Conservation (phyloP, 2,888 invertebrate genomes). For the Nephrotoma appendiculata region DNA sequence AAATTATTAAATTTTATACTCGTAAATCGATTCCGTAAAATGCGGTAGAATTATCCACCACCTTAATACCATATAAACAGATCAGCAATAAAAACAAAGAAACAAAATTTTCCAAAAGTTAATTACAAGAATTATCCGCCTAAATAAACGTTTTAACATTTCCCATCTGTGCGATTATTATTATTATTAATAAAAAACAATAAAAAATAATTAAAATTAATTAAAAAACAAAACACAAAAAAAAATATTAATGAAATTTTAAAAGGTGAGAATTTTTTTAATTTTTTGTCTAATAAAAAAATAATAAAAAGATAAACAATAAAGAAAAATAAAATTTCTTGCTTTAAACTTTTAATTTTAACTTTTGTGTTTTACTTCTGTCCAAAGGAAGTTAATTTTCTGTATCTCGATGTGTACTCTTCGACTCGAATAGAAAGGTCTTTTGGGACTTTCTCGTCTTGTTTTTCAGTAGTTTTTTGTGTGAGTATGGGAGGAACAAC, state of each 20-base stretch:
- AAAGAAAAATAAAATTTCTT: not conserved
- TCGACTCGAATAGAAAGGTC: not conserved
- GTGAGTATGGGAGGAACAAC: too few species aligned
- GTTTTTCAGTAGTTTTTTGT: not conserved
- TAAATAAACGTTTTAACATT: not conserved
- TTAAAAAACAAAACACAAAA: not conserved
- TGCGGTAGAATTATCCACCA: not conserved
- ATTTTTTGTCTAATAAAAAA: not conserved
- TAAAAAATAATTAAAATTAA: not conserved
- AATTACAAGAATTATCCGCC: not conserved
- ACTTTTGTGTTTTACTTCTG: not conserved
- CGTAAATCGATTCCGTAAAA: not conserved
- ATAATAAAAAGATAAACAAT: not conserved
- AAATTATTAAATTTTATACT: not conserved
- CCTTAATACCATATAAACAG: not conserved
- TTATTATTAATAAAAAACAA: not conserved
- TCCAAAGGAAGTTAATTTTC: not conserved
- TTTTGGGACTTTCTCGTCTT: not conserved
- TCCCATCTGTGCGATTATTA: not conserved
- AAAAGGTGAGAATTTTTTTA: not conserved
- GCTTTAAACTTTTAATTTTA: not conserved
- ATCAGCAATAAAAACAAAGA: not conserved
- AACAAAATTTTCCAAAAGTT: not conserved
- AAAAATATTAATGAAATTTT: not conserved
- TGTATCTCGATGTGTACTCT: not conserved